These are phyloP conservation scores for Carcina quercana DNA, from an alignment of 2,888 invertebrate genomes.

Conservation along the genomic window DNA sequence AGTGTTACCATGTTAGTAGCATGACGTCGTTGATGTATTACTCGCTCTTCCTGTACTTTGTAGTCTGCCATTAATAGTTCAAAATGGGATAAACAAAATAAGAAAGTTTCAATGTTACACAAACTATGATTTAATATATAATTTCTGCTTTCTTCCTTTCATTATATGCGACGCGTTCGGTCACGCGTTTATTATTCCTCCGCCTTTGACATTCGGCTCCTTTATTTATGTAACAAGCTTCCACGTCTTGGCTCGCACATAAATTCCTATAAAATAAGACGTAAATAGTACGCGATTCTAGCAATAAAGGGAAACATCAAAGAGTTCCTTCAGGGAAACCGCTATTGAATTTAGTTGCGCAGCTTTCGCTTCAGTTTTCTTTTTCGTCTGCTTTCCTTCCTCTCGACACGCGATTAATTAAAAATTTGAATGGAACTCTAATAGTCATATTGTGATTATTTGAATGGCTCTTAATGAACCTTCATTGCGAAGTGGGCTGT, in stretches of 20 bases:
- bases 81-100: background rate
- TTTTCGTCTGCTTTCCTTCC: constrained; percentile 22
- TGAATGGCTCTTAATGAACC: constrained; percentile 71
- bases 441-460: constrained; percentile 63
- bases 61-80: constrained; percentile 1
- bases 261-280: constrained; percentile 51
- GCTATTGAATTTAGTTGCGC: constrained; percentile 34
- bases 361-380: constrained; percentile 17
- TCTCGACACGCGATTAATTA: constrained; percentile 43
- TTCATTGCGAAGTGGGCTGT: constrained; percentile 58
- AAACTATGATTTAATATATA: constrained; percentile 21
- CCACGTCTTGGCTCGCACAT: constrained; percentile 34
- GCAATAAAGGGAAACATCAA: constrained; percentile 56
- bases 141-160: constrained; percentile 34
- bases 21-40: background rate
- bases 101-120: constrained; percentile 2
- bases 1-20: background rate
- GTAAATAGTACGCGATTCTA: constrained; percentile 45
- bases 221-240: constrained; percentile 42
- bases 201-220: constrained; percentile 36
- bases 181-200: constrained; percentile 42
- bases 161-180: constrained; percentile 42
- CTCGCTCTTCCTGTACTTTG: background rate
- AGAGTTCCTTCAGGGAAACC: constrained; percentile 45
- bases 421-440: constrained; percentile 54